A percentile compares a stretch with the other conserved stretches of the same genome.
Conservation (phyloP, 2,888 invertebrate genomes). For the Loripinus fragilis region DNA sequence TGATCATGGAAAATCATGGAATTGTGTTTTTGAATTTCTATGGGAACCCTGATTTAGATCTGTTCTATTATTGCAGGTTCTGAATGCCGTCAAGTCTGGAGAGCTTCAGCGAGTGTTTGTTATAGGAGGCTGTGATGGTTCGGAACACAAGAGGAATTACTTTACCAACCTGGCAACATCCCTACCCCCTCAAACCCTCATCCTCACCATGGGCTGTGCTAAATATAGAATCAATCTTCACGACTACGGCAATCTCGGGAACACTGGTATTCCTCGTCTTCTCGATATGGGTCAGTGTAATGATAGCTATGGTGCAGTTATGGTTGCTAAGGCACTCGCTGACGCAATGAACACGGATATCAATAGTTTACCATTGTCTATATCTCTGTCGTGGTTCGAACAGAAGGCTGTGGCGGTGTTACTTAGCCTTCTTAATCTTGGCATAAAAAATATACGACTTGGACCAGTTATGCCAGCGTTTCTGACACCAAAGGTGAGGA, state of each 20-base stretch:
- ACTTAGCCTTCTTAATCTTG: constrained; percentile 68
- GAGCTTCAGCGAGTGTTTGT: constrained; percentile 69
- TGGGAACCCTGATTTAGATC: too few species aligned
- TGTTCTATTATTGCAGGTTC: constrained; percentile 54
- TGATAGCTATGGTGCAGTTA: constrained; percentile 69
- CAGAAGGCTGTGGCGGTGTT: constrained; percentile 74
- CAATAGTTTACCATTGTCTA: constrained; percentile 69
- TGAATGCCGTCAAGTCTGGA: constrained; percentile 64
- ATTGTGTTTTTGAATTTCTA: too few species aligned
- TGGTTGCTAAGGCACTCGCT: constrained; percentile 69
- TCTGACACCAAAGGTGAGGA: constrained; percentile 65
- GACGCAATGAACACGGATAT: constrained; percentile 69
- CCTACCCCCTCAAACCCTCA: constrained; percentile 67
- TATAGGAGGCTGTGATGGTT: constrained; percentile 75
- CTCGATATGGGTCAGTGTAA: constrained; percentile 74
- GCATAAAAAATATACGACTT: constrained; percentile 68
- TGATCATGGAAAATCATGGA: too few species aligned
- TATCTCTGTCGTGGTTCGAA: constrained; percentile 72
- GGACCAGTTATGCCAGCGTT: constrained; percentile 74
- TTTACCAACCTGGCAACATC: constrained; percentile 66
- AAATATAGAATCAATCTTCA: constrained; percentile 69
- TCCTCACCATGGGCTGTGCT: constrained; percentile 75
- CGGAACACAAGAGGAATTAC: constrained; percentile 71
- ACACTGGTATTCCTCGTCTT: constrained; percentile 72
- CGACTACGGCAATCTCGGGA: constrained; percentile 67